Base-by-base conservation (phyloP, 2,888 invertebrate genomes). In the Chloroclysta siterata region DNA sequence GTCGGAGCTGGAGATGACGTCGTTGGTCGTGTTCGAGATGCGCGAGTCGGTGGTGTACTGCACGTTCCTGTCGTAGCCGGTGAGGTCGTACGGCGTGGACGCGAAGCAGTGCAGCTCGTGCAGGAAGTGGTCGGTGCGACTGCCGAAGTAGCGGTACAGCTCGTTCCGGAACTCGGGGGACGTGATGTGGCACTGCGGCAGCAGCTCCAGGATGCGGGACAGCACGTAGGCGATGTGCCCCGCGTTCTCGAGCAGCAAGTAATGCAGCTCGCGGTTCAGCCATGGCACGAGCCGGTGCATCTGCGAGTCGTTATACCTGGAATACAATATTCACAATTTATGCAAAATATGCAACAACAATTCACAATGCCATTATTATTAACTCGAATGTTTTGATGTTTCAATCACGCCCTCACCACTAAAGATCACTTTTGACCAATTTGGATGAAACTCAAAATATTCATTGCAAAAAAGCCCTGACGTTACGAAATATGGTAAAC, bases 91-190 rank as follows among this genome's bases (percentile, higher is more conserved):
- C 0, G 97, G 97, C 11, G 98, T 97, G 33, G 96, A 94, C 39
- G 98, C 97, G 88, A 96, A 99, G 82, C 95, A 95, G 75, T 96
- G 95, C 66, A 99, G 94, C 81, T 99, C 98, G 82, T 98, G 98
- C 39, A 97, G 94, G 82, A 99, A 99, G 85, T 98, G 98, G 63
- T 95, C 94, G 0, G 98, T 97, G 71, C 95, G 94, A 0, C 93
- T 89, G 17, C 95, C 95, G 67, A 98, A 93, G 81, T 95, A 96
- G 13, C 95, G 94, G 33, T 93, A 93, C 56, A 98, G 85, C 13
- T 95, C 92, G 47, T 95, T 94, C 44, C 95, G 94, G 86, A 98
- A 98, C 76, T 95, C 95, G 8, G 93, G 81, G 65, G 96, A 95
- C 70, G 92, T 93, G 66, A 96, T 94, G 78, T 97, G 95, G 77